Conservation (phyloP, 2,113 vertebrate species). For the Melanerpes formicivorus region DNA sequence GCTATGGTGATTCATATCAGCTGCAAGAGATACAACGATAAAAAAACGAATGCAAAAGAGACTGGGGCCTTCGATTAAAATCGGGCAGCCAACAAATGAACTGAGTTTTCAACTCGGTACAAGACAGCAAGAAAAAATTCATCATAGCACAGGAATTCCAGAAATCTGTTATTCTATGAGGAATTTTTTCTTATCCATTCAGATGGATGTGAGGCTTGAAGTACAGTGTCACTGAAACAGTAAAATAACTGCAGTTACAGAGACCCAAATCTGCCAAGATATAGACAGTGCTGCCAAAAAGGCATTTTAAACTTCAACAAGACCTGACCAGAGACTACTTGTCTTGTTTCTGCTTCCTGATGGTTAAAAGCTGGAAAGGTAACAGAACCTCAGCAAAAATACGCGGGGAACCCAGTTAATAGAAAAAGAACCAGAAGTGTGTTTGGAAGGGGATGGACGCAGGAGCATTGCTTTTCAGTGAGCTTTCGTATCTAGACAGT, state of each 20-base stretch:
- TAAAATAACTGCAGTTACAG: slow-evolving; percentile 1
- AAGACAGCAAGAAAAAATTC: background rate
- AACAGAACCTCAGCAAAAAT: background rate
- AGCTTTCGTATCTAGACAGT: background rate
- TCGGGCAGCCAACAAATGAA: background rate
- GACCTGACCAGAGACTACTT: background rate
- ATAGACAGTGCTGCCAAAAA: background rate
- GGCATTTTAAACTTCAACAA: slow-evolving; percentile 8
- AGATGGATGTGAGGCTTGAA: slow-evolving; percentile 26
- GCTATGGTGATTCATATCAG: background rate
- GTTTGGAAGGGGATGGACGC: background rate
- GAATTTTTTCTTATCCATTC: background rate
- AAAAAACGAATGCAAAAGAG: background rate
- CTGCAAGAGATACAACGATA: background rate
- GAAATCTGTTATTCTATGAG: slow-evolving; percentile 16
- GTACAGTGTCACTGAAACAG: slow-evolving; percentile 14
- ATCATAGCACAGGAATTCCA: background rate
- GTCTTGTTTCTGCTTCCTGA: slow-evolving; percentile 30
- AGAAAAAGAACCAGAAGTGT: background rate
- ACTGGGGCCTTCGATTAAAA: background rate
- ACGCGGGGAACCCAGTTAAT: background rate
- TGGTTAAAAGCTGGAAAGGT: slow-evolving; percentile 6
- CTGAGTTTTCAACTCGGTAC: background rate
- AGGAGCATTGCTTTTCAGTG: background rate
- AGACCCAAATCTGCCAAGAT: background rate